A percentile compares a stretch with the other conserved stretches of the same genome.
phyloP scores from a whole-genome alignment of 2,888 invertebrate genomes.

The Leptura quadrifasciata region DNA sequence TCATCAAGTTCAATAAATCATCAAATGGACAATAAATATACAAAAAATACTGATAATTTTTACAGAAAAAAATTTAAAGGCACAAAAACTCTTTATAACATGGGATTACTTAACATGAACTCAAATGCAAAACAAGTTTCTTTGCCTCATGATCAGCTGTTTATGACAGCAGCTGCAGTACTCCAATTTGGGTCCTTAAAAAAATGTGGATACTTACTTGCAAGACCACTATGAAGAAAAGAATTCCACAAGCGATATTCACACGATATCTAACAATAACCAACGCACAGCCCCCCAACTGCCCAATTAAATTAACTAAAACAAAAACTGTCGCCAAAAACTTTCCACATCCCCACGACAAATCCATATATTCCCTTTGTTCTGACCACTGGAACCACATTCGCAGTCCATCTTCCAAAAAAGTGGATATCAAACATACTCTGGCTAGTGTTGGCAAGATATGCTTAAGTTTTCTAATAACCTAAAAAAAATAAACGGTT shows the following conservation, averaged over 20 bases:
- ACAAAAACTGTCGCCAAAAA: conserved; percentile 97
- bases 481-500: conserved; percentile 77
- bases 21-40: too few species aligned
- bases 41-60: too few species aligned
- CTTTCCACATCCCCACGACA: conserved; percentile 97
- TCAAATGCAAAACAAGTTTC: too few species aligned
- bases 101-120: too few species aligned
- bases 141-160: too few species aligned
- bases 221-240: conserved; percentile 96
- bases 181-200: too few species aligned
- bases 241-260: conserved; percentile 90
- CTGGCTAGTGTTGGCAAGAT: conserved; percentile 96
- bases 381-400: conserved; percentile 99
- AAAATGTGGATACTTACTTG: conserved; percentile 80
- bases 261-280: conserved; percentile 95
- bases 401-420: conserved; percentile 98
- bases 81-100: too few species aligned
- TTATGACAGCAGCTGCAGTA: too few species aligned
- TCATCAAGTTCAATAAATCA: too few species aligned
- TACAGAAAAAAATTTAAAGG: too few species aligned
- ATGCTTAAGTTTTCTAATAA: conserved; percentile 93
- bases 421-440: conserved; percentile 97
- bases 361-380: conserved; percentile 97
- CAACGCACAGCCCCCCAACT: conserved; percentile 97
- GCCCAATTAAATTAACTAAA: conserved; percentile 94